A percentile compares a stretch with the other conserved stretches of the same genome.
These are phyloP conservation scores for Choristoneura fumiferana DNA, from an alignment of 1,140 invertebrate species.

Conservation along the genomic window DNA sequence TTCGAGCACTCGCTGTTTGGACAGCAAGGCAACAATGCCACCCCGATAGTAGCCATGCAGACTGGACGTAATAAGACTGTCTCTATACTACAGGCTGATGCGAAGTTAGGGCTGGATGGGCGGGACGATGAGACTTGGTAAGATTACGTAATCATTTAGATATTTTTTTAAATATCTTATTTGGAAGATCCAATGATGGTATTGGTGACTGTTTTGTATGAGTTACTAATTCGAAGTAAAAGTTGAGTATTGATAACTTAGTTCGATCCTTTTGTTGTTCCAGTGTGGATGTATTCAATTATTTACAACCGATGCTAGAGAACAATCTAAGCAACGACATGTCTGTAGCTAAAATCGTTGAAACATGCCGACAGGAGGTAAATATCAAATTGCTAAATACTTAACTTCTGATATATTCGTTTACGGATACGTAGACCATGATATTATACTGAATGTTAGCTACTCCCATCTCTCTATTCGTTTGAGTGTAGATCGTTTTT, in stretches of 20 bases:
- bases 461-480: no score
- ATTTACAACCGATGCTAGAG: conserved; percentile 85
- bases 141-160: no score
- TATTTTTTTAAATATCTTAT: no score
- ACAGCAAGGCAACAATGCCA: conserved; percentile 71
- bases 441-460: no score
- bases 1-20: conserved; percentile 93
- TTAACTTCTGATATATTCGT: background rate
- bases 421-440: no score
- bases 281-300: conserved; percentile 90
- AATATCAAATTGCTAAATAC: conserved; percentile 9
- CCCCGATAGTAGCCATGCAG: conserved; percentile 71
- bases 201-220: no score
- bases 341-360: conserved; percentile 75
- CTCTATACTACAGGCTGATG: conserved; percentile 76
- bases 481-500: no score
- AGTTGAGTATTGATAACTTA: no score
- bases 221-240: no score
- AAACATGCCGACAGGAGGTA: conserved; percentile 75
- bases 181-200: no score
- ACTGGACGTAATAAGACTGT: conserved; percentile 76
- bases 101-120: conserved; percentile 66
- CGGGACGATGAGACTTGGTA: conserved; percentile 88
- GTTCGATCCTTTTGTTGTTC: conserved; percentile 46
- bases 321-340: conserved; percentile 79